Conservation (phyloP, 2,113 vertebrate species). For the Lynx canadensis region DNA sequence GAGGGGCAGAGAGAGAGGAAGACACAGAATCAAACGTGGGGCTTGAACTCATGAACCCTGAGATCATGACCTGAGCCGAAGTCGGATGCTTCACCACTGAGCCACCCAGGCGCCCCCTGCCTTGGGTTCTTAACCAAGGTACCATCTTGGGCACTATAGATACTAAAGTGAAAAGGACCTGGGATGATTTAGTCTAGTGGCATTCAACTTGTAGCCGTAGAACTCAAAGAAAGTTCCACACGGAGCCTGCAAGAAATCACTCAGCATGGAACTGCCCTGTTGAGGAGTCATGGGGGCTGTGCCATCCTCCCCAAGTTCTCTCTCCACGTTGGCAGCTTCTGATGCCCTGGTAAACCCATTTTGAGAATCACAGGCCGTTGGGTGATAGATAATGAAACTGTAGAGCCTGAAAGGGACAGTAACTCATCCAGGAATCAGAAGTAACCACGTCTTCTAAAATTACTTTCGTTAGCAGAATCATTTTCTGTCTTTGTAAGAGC, state of each 20-base stretch:
- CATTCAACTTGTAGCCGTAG: not conserved
- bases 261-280: not conserved
- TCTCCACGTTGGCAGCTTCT: not conserved
- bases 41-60: no score
- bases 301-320: rapidly evolving
- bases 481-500: not conserved
- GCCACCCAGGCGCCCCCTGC: no score
- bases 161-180: rapidly evolving
- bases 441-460: rapidly evolving
- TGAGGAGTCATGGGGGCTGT: not conserved
- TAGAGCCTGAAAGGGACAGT: not conserved
- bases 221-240: not conserved
- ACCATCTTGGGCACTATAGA: not conserved
- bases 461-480: rapidly evolving
- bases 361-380: not conserved
- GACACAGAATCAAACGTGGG: no score
- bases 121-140: not conserved
- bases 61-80: no score
- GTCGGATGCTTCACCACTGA: no score
- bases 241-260: not conserved
- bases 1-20: no score
- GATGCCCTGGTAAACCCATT: not conserved
- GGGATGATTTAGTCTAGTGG: not conserved
- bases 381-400: not conserved
- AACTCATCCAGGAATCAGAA: not conserved